Conservation (phyloP, 2,888 invertebrate species). For the Acleris sparsana region DNA sequence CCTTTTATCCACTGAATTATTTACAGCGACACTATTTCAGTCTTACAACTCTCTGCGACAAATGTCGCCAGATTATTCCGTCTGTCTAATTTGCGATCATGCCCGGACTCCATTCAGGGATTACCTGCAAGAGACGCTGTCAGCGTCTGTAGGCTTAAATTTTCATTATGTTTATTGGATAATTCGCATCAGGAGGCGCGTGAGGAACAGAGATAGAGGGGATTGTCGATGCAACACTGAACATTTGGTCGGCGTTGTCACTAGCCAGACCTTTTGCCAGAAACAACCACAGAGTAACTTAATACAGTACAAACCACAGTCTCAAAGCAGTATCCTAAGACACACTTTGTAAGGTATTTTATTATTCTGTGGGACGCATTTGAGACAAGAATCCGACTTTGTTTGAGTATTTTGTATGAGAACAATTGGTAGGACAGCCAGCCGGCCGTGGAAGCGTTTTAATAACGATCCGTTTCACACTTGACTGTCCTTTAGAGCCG, state of each 20-base stretch:
- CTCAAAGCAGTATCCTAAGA: conserved; percentile 1
- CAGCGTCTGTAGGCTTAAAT: conserved; percentile 79
- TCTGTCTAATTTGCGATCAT: conserved; percentile 63
- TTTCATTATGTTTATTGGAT: conserved; percentile 83
- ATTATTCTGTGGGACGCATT: conserved; percentile 4
- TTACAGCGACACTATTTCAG: not conserved
- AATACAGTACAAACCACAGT: conserved; percentile 22
- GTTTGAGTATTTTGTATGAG: conserved; percentile 25
- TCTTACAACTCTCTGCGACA: not conserved
- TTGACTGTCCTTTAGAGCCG: conserved; percentile 53
- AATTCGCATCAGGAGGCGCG: conserved; percentile 73
- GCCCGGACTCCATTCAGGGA: conserved; percentile 61
- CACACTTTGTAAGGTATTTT: not conserved
- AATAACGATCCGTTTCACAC: conserved; percentile 62
- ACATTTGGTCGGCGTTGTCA: conserved; percentile 62
- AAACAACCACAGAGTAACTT: conserved; percentile 42
- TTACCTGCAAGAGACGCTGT: conserved; percentile 77
- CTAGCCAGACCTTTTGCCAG: conserved; percentile 45
- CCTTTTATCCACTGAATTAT: not conserved
- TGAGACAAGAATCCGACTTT: conserved; percentile 9
- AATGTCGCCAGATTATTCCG: conserved; percentile 38
- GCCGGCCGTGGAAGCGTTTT: conserved; percentile 53
- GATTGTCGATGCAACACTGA: conserved; percentile 81
- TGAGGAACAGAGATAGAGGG: conserved; percentile 74
- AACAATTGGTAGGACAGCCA: conserved; percentile 45